These are phyloP conservation scores for Phaetusa simplex DNA, from an alignment of 2,113 vertebrate genomes.

Conservation along the genomic window DNA sequence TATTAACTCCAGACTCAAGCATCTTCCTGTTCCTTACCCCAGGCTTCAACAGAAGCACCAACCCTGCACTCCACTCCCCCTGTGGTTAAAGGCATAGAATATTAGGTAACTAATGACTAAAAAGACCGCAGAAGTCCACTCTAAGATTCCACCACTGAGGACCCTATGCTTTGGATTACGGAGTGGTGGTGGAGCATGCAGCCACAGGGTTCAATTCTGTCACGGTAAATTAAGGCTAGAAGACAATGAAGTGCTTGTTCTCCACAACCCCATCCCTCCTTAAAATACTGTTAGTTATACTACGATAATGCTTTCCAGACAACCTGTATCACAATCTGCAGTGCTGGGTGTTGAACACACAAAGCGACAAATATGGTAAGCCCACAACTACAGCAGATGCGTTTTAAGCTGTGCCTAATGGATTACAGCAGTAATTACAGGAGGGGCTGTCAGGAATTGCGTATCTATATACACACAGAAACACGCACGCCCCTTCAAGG, in stretches of 20 bases:
- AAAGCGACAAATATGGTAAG: background rate
- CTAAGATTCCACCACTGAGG: no score
- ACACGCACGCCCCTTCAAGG: no score
- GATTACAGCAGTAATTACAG: background rate
- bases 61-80: background rate
- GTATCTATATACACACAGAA: fast-evolving
- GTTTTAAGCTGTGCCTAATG: background rate
- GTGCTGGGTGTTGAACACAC: background rate
- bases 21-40: background rate
- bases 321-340: background rate
- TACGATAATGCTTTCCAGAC: background rate
- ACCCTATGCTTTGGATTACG: fast-evolving
- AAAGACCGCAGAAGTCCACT: fast-evolving
- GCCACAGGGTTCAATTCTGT: background rate
- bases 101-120: background rate
- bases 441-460: background rate
- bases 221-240: background rate
- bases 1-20: background rate
- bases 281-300: fast-evolving
- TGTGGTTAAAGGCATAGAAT: background rate
- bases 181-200: fast-evolving
- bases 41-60: background rate
- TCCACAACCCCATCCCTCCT: background rate
- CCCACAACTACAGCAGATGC: background rate
- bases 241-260: background rate